Percentiles rank a stretch among this genome's conserved stretches.
Conservation (phyloP, 2,888 invertebrate genomes). For the Polietes domitor region DNA sequence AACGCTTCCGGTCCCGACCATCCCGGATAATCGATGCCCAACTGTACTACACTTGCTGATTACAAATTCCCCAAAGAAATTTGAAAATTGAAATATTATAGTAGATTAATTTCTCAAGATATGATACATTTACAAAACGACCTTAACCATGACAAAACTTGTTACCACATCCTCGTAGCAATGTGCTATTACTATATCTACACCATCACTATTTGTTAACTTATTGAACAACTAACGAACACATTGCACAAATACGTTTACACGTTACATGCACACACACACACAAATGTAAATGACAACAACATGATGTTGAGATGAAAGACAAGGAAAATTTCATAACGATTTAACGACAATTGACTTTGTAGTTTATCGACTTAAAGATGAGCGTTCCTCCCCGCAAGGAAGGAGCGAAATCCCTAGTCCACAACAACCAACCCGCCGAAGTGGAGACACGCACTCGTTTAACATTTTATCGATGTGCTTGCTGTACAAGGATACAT, state of each 20-base stretch:
- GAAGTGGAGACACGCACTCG: conserved; percentile 2
- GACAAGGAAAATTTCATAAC: conserved; percentile 55
- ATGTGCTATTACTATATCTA: neutral
- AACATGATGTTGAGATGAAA: conserved; percentile 32
- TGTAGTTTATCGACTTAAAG: conserved; percentile 52
- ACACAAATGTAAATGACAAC: conserved; percentile 2
- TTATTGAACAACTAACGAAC: conserved; percentile 26
- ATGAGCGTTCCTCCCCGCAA: conserved; percentile 18
- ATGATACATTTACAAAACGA: too few species aligned
- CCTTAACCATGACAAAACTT: neutral
- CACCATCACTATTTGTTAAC: conserved; percentile 1
- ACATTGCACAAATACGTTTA: neutral
- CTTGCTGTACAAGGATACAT: conserved; percentile 21
- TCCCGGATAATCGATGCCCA: too few species aligned
- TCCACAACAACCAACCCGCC: neutral
- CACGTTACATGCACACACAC: neutral
- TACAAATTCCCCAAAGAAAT: too few species aligned
- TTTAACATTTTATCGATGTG: conserved; percentile 21
- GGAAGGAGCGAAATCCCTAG: too few species aligned
- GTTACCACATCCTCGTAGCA: neutral
- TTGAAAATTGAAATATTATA: too few species aligned
- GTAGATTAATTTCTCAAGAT: too few species aligned
- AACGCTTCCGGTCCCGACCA: too few species aligned
- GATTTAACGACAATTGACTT: conserved; percentile 62
- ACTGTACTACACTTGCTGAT: too few species aligned